Conservation (phyloP, 2,888 invertebrate species). For the Amaurobius ferox region DNA sequence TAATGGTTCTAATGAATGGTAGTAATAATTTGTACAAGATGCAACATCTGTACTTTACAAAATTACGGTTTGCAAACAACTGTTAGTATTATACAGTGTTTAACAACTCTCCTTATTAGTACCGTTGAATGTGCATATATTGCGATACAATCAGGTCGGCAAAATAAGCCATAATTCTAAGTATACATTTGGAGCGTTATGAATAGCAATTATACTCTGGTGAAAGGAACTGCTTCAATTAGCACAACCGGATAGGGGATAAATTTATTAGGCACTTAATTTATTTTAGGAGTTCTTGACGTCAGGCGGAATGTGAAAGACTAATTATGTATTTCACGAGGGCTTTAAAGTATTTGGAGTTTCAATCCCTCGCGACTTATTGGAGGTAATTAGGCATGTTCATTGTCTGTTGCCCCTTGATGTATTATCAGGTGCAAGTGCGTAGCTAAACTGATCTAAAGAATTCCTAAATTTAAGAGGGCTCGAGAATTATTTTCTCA, state of each 20-base stretch:
- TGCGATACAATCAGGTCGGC: background rate
- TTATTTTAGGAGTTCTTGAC: slow-evolving; percentile 1
- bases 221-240: slow-evolving; percentile 8
- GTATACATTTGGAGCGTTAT: background rate
- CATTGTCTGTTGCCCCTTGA: background rate
- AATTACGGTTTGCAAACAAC: too few species aligned
- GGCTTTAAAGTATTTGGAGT: slow-evolving; percentile 5
- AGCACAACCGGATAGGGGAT: background rate
- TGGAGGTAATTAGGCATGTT: background rate
- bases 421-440: background rate
- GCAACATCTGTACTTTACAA: too few species aligned
- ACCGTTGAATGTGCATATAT: background rate
- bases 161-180: background rate
- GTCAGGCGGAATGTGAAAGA: slow-evolving; percentile 1
- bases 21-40: too few species aligned
- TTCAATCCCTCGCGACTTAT: background rate
- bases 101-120: too few species aligned
- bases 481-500: background rate
- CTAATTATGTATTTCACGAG: slow-evolving; percentile 1
- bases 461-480: background rate
- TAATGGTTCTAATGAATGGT: too few species aligned
- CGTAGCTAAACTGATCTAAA: background rate
- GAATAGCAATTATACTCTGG: background rate
- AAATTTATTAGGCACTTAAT: slow-evolving; percentile 5
- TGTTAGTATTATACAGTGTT: too few species aligned